Conservation (phyloP, 2,888 invertebrate genomes). For the Nymphalis c-album region DNA sequence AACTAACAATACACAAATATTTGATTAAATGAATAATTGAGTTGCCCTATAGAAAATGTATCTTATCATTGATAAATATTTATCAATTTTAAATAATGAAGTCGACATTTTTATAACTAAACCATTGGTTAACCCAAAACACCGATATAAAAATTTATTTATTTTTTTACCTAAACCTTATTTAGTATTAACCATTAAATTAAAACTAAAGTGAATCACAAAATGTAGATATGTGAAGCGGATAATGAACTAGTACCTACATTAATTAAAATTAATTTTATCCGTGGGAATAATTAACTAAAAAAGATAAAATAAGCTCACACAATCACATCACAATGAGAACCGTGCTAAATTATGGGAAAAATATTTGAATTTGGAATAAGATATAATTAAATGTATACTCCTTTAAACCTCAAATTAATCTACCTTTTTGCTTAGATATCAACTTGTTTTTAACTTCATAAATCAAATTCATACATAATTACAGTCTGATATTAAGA, state of each 20-base stretch:
- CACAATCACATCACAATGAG: neutral
- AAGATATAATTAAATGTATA: neutral
- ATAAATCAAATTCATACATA: slow-evolving; percentile 8
- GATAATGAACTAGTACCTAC: neutral
- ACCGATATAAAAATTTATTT: too few species aligned
- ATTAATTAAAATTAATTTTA: neutral
- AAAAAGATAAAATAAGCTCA: neutral
- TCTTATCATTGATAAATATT: too few species aligned
- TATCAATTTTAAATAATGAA: too few species aligned
- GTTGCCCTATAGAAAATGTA: too few species aligned
- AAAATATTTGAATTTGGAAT: neutral
- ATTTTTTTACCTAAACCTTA: too few species aligned
- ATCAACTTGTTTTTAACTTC: neutral
- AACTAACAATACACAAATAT: too few species aligned
- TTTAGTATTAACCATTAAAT: too few species aligned
- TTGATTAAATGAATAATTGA: too few species aligned
- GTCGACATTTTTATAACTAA: too few species aligned
- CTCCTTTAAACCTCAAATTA: neutral
- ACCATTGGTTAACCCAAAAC: too few species aligned
- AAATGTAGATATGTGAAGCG: neutral
- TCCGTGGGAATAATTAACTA: slow-evolving; percentile 5
- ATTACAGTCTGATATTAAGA: slow-evolving; percentile 23
- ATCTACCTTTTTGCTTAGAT: neutral
- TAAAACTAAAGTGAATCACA: neutral
- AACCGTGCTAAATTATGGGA: neutral